These are phyloP conservation scores for Sardina pilchardus DNA, from an alignment of 2,113 vertebrate genomes.

Conservation along the genomic window DNA sequence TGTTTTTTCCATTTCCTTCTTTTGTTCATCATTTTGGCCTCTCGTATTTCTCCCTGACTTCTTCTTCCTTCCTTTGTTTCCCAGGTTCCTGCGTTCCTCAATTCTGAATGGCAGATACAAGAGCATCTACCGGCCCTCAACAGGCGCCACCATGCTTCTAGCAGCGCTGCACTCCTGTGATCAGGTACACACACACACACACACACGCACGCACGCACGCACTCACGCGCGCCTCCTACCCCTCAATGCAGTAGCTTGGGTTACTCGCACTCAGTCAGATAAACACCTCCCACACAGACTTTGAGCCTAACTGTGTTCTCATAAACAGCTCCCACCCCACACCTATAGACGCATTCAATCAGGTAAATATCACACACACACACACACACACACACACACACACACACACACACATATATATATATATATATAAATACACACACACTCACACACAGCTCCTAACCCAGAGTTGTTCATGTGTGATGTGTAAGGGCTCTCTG, in stretches of 20 bases:
- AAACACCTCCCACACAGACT: too few species aligned
- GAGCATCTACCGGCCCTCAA: conserved; percentile 74
- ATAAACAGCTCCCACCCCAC: neutral
- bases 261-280: too few species aligned
- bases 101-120: conserved; percentile 51
- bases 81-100: conserved; percentile 69
- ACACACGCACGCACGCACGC: neutral
- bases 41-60: too few species aligned
- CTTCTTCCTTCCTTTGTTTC: neutral
- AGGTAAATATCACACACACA: neutral
- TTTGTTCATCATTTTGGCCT: neutral
- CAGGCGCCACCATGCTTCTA: conserved; percentile 78
- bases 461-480: neutral
- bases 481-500: neutral
- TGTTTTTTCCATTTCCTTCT: neutral
- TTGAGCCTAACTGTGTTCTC: too few species aligned
- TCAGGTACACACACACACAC: conserved; percentile 61
- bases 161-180: conserved; percentile 78
- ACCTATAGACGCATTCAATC: too few species aligned
- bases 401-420: neutral
- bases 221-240: too few species aligned
- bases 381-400: neutral
- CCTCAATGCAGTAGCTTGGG: too few species aligned
- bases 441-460: neutral
- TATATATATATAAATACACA: too few species aligned